Evolutionary conservation across 2,113 vertebrate species (phyloP).

Genomic region (Lonchura striata): DNA sequence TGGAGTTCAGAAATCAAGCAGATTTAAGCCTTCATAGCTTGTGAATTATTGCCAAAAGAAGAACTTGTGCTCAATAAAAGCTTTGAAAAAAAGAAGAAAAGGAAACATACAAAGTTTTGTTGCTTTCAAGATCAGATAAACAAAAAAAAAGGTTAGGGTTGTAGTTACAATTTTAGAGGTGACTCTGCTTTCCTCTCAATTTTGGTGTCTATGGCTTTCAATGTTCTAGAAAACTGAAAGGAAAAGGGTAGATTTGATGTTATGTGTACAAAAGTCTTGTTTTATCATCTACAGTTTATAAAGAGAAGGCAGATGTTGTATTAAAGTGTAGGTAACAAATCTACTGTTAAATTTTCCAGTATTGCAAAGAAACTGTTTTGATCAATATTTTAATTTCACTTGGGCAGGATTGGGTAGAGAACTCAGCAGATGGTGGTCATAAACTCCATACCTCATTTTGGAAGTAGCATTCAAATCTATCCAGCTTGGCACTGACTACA

Average conservation of each 20-base stretch:
- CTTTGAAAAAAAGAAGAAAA: background rate
- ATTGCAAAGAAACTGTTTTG: slow-evolving; percentile 48
- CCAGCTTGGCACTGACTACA: slow-evolving; percentile 49
- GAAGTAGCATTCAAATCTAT: slow-evolving; percentile 52
- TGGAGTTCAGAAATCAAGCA: background rate
- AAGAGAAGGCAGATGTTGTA: background rate
- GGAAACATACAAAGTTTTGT: background rate
- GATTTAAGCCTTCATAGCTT: background rate
- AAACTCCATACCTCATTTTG: slow-evolving; percentile 52
- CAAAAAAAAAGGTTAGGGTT: background rate
- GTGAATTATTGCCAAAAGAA: background rate
- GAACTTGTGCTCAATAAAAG: background rate
- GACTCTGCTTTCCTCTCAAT: background rate
- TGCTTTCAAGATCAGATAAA: background rate
- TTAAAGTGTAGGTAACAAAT: slow-evolving; percentile 11
- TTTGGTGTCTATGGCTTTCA: background rate
- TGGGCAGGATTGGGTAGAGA: slow-evolving; percentile 28
- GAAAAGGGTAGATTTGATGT: background rate
- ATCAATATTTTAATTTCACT: slow-evolving; percentile 67
- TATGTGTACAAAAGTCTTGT: background rate
- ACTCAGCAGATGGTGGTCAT: slow-evolving; percentile 70
- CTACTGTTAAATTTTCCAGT: slow-evolving; percentile 40
- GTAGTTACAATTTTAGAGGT: background rate
- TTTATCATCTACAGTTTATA: slow-evolving; percentile 13
- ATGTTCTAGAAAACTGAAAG: background rate